Base-by-base conservation (phyloP, 2,888 invertebrate genomes). In the Nysson spinosus region DNA sequence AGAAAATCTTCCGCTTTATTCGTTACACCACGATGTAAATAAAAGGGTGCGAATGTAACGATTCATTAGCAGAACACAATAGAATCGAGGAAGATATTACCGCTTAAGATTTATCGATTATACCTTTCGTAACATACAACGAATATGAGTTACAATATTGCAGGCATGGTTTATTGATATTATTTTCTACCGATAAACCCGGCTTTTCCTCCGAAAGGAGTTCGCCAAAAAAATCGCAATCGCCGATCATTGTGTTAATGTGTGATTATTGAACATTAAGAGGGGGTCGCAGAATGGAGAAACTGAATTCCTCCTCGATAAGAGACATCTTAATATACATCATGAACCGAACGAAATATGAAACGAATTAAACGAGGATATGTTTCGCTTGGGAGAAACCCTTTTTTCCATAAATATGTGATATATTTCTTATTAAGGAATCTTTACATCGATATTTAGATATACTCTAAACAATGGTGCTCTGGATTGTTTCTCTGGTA, bases 401-500 rank as follows among this genome's bases (percentile, higher is more conserved):
- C 22, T 40, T 28, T 34, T 58, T n/a, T n/a, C n/a, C n/a, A n/a
- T 26, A 69, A 73, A 68, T 57, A 75, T 74, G 74, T 74, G 63
- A 75, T 54, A 69, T 44, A 12, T 47, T 42, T 47, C 46, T 46
- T 55, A 44, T 52, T 11, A 39, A 39, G n/a, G 24, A 14, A 30
- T 34, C 40, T 50, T 55, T 40, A 40, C 47, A 20, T 35, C 44
- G 39, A 49, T n/a, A n/a, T n/a, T n/a, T n/a, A n/a, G n/a, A n/a
- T 52, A 58, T 32, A 50, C 49, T 46, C n/a, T 73, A 68, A 73
- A 76, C 66, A 60, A 78, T 79, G 79, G 71, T 79, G 69, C 65
- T 78, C 56, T 69, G 71, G 68, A 58, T 73, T 40, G 40, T 70
- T 51, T 62, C 65, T 55, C 42, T 77, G 42, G 37, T 64, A 57